These are phyloP conservation scores for Eilema depressum DNA, from an alignment of 2,888 invertebrate genomes.

Conservation along the genomic window DNA sequence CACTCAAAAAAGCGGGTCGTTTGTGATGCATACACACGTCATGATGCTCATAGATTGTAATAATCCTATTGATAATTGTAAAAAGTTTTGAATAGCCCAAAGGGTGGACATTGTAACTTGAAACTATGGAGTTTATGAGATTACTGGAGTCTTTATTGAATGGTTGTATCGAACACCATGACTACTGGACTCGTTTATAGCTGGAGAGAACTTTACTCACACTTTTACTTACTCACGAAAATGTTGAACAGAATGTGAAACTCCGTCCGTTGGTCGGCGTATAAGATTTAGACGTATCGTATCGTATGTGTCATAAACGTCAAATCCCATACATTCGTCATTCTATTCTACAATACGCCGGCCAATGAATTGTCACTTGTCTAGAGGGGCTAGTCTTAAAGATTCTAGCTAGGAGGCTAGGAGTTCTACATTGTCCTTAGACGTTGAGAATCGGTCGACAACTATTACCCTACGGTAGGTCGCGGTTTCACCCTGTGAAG, in stretches of 20 bases:
- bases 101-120: slow-evolving; percentile 5
- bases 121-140: neutral
- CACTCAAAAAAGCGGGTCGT: slow-evolving; percentile 53
- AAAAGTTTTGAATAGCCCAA: slow-evolving; percentile 21
- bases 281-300: too few species aligned
- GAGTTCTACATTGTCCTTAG: slow-evolving; percentile 15
- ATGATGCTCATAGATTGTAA: slow-evolving; percentile 52
- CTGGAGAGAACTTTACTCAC: too few species aligned
- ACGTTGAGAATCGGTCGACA: slow-evolving; percentile 58
- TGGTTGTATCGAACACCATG: neutral
- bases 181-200: too few species aligned
- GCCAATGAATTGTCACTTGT: too few species aligned
- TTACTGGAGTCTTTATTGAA: neutral
- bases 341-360: too few species aligned
- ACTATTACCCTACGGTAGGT: slow-evolving; percentile 79
- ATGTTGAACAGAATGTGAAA: neutral
- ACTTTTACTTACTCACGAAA: neutral
- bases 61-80: slow-evolving; percentile 46
- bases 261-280: too few species aligned
- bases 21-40: slow-evolving; percentile 53
- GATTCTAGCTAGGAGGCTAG: neutral
- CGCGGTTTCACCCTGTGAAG: slow-evolving; percentile 75
- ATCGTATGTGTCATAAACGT: too few species aligned
- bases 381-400: neutral
- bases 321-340: too few species aligned